Conservation (phyloP, 2,113 vertebrate species). For the Tragulus kanchil region DNA sequence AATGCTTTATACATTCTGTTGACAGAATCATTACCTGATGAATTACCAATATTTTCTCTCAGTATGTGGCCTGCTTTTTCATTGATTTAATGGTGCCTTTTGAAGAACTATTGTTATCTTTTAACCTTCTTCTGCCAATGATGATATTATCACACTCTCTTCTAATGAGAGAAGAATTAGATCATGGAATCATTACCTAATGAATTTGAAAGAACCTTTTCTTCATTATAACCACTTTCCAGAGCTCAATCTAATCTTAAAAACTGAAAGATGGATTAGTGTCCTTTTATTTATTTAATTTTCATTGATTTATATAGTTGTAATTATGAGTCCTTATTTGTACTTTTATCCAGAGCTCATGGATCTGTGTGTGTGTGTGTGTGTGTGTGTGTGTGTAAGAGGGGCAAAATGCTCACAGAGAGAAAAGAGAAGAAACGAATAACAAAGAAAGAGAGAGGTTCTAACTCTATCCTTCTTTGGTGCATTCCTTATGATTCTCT, state of each 20-base stretch:
- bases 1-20: neutral
- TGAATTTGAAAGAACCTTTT: constrained; percentile 49
- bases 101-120: constrained; percentile 29
- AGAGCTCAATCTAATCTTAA: constrained; percentile 9
- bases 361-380: neutral
- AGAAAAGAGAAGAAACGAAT: neutral
- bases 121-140: constrained; percentile 53
- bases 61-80: neutral
- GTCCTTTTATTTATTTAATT: constrained; percentile 54
- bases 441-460: neutral
- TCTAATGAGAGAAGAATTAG: constrained; percentile 57
- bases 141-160: constrained; percentile 13
- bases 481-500: neutral
- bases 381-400: neutral
- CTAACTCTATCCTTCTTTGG: neutral
- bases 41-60: neutral
- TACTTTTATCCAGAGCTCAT: neutral
- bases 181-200: constrained; percentile 44
- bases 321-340: constrained; percentile 21
- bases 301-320: constrained; percentile 39
- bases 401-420: neutral
- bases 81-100: constrained; percentile 32
- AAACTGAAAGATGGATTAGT: constrained; percentile 34
- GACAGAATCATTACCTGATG: neutral
- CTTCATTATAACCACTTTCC: constrained; percentile 59